Evolutionary conservation across 2,888 invertebrate genomes (phyloP).

Genomic region (Entomobrya proxima): DNA sequence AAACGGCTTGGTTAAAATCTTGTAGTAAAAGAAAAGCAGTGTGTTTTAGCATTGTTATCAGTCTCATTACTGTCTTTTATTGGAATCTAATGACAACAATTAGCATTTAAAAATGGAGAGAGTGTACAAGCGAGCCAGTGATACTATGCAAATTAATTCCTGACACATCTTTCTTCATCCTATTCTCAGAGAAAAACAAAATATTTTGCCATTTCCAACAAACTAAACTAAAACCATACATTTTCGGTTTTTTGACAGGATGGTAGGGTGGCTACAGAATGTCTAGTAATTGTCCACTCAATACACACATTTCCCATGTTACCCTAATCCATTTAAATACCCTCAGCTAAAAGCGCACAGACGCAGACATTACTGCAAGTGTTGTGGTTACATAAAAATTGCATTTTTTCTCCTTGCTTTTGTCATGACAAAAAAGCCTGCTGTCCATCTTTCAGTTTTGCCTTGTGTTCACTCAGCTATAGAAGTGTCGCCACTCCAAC

Average conservation of each 20-base stretch:
- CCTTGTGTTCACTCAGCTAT: neutral
- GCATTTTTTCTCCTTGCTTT: neutral
- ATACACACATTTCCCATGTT: slow-evolving; percentile 59
- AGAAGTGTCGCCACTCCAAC: no score
- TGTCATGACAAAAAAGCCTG: neutral
- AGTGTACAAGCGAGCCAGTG: neutral
- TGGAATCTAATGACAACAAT: slow-evolving; percentile 12
- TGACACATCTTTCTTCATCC: neutral
- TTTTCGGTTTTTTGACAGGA: slow-evolving; percentile 36
- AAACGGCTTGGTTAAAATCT: no score
- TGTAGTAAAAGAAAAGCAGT: no score
- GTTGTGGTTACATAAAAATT: slow-evolving; percentile 28
- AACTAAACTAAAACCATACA: no score
- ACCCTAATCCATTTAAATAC: slow-evolving; percentile 57
- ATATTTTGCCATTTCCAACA: no score
- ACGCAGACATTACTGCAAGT: neutral
- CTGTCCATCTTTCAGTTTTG: no score
- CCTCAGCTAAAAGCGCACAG: neutral
- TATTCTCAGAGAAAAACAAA: slow-evolving; percentile 30
- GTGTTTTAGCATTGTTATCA: neutral
- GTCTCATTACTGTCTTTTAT: slow-evolving; percentile 1
- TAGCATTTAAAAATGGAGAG: slow-evolving; percentile 41
- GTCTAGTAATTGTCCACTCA: slow-evolving; percentile 59
- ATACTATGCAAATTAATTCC: neutral
- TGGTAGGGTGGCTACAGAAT: slow-evolving; percentile 29